Evolutionary conservation across 2,888 invertebrate genomes (phyloP), one percentile per base, ranked within the genome.

Genomic region (Phrixothrix hirtus): DNA sequence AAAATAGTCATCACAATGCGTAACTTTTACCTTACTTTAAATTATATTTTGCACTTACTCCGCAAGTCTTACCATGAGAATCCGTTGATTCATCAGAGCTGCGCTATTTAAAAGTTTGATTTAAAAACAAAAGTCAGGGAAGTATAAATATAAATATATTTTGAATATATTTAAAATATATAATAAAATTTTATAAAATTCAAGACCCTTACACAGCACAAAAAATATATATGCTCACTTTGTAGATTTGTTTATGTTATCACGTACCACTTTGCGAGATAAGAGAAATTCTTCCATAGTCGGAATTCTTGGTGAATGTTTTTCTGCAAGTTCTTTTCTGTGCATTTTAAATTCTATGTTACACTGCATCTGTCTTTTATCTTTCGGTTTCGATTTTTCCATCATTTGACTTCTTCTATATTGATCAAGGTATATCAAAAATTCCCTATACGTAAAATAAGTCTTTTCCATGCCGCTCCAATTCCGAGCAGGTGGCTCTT

Each of bases 401-500:
- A 75, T 67, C 53, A 79, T 64, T 45, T 79, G 77, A 6, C 71
- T 76, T 41, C 74, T 70, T 66, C 81, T 78, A 65, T 84, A 85
- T 62, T 83, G 82, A 58, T 86, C 84, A 44, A 86, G 73, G 63
- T 84, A 86, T 51, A 82, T 79, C 15, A 87, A 70, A 68, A 87
- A 87, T 59, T 87, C 86, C 42, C 83, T 79, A 68, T 86, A 87
- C 0, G 86, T 86, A 45, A 83, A 83, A 68, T 87, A 87, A 54
- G 83, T 84, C 82, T 85, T 79, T 74, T 85, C 83, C 69, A 76
- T 73, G 3, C 81, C 81, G 25, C 78, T 84, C 89, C 89, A 89
- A 68, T 87, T 88, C 60, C 90, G 80, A 52, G 85, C 83, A n/a
- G 83, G 80, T 0, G 89, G 89, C 60, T 87, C 85, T 5, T 79